Percentiles rank a stretch among this genome's conserved stretches.
These are phyloP conservation scores for Ormyrus thymus DNA, from an alignment of 2,888 invertebrate genomes.

Conservation along the genomic window DNA sequence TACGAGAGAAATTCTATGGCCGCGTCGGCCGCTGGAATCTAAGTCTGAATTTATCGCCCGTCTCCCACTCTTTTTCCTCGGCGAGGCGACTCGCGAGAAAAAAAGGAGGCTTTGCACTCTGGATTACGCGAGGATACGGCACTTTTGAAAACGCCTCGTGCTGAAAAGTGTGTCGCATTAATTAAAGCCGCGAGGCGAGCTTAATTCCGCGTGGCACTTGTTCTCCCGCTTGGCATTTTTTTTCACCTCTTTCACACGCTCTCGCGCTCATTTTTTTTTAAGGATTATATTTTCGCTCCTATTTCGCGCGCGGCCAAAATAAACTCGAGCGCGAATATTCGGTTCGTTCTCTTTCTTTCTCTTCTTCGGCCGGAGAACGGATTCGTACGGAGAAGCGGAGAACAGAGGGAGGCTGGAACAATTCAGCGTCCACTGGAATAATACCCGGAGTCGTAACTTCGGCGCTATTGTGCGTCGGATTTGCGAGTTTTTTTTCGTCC, in stretches of 20 bases:
- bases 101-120: neutral
- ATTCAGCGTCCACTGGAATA: slow-evolving; percentile 33
- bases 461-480: slow-evolving; percentile 22
- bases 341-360: neutral
- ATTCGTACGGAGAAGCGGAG: neutral
- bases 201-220: slow-evolving; percentile 51
- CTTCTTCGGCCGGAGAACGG: neutral
- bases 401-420: slow-evolving; percentile 3
- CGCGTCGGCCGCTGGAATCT: neutral
- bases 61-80: neutral
- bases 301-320: neutral
- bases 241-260: neutral
- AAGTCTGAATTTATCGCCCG: slow-evolving; percentile 18
- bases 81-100: neutral
- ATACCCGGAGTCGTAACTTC: slow-evolving; percentile 37
- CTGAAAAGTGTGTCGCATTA: slow-evolving; percentile 72
- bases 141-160: slow-evolving; percentile 61
- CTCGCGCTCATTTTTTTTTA: slow-evolving; percentile 20
- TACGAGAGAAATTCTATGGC: slow-evolving; percentile 13
- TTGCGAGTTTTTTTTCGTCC: slow-evolving; percentile 15
- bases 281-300: slow-evolving; percentile 36
- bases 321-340: slow-evolving; percentile 11
- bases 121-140: slow-evolving; percentile 53
- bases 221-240: slow-evolving; percentile 25
- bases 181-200: slow-evolving; percentile 63